phyloP scores from a whole-genome alignment of 2,797 vertebrate species.

The Prionace glauca region DNA sequence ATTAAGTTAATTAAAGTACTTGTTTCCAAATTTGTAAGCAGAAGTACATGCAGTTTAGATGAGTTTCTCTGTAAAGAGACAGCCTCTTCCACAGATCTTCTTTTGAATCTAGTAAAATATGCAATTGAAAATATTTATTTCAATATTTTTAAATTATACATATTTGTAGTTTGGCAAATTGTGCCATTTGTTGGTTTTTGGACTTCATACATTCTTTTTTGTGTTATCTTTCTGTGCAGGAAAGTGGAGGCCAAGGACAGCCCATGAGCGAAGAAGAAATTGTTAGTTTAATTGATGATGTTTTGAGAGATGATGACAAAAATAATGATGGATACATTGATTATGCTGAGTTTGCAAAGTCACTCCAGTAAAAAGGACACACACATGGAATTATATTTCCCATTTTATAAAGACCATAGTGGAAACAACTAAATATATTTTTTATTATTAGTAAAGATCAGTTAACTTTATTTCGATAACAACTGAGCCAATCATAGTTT shows the following conservation, averaged over 20 bases:
- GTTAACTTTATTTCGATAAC: slow-evolving; percentile 33
- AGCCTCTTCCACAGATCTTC: neutral
- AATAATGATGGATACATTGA: slow-evolving; percentile 95
- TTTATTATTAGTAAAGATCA: slow-evolving; percentile 3
- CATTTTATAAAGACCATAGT: neutral
- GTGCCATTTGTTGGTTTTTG: neutral
- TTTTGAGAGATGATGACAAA: slow-evolving; percentile 86
- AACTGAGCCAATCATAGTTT: slow-evolving; percentile 34
- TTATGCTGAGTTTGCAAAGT: slow-evolving; percentile 93
- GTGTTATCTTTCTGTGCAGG: slow-evolving; percentile 55
- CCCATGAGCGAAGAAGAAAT: slow-evolving; percentile 85
- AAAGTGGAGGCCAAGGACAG: slow-evolving; percentile 64
- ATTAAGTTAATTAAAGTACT: neutral
- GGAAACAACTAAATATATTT: slow-evolving; percentile 10
- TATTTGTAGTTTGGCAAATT: neutral
- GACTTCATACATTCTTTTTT: neutral
- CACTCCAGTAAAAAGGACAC: slow-evolving; percentile 64
- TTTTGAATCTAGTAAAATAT: neutral
- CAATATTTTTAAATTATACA: no score
- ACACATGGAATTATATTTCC: neutral
- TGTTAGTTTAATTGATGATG: slow-evolving; percentile 80
- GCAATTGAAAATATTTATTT: neutral
- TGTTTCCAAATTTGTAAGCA: neutral
- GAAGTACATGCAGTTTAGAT: neutral
- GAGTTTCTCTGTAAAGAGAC: neutral